Percentiles rank a stretch among this genome's conserved stretches.
These are phyloP conservation scores for Scrobipalpa costella DNA, from an alignment of 2,888 invertebrate species.

Conservation along the genomic window DNA sequence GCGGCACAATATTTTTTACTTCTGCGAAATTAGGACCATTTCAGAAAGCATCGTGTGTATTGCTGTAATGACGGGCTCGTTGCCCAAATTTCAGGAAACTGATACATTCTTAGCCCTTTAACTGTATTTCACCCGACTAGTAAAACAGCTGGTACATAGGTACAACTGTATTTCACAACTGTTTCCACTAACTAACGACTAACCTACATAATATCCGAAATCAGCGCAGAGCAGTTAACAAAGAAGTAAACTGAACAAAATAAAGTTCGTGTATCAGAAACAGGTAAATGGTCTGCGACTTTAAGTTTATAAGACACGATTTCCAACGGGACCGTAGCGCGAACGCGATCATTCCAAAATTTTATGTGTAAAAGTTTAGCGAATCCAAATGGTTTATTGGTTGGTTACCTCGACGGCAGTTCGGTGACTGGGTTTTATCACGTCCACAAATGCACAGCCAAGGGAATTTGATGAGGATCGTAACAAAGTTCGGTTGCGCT, in stretches of 20 bases:
- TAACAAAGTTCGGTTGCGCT: neutral
- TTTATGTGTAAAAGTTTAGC: slow-evolving; percentile 39
- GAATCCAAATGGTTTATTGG: slow-evolving; percentile 36
- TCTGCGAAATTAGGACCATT: too few species aligned
- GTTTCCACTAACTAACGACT: neutral
- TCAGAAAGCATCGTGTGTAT: too few species aligned
- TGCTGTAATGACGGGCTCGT: too few species aligned
- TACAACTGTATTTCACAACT: neutral
- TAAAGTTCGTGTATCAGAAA: slow-evolving; percentile 26
- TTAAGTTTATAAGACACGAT: slow-evolving; percentile 20
- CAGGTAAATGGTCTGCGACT: slow-evolving; percentile 25
- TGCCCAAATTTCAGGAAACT: too few species aligned
- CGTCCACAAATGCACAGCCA: neutral
- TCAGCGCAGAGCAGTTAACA: neutral
- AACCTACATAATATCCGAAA: slow-evolving; percentile 7
- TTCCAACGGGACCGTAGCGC: slow-evolving; percentile 1
- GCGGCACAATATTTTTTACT: too few species aligned
- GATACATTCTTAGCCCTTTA: too few species aligned
- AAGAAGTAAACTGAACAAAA: slow-evolving; percentile 12
- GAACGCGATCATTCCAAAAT: slow-evolving; percentile 34
- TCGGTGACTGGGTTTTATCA: slow-evolving; percentile 22
- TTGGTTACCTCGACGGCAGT: slow-evolving; percentile 28
- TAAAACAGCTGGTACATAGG: neutral
- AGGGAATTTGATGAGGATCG: neutral
- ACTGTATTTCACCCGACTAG: too few species aligned